These are phyloP conservation scores for Drosophila melanica DNA, from an alignment of 1,140 invertebrate genomes.

Conservation along the genomic window DNA sequence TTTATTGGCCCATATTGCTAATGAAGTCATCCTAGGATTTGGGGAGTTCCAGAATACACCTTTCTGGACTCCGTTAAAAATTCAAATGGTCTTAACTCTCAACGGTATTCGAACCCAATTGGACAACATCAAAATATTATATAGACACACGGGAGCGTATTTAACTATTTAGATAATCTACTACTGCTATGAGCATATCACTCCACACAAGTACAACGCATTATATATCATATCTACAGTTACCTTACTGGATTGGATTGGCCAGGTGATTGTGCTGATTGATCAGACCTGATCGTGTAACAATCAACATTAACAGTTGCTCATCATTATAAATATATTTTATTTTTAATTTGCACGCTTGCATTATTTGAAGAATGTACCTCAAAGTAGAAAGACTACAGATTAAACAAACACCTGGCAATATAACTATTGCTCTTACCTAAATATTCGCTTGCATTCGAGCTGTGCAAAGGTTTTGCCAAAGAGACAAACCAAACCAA, in stretches of 20 bases:
- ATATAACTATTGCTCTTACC: too few relatives aligned
- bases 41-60: conserved; percentile 79
- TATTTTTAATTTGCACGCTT: neutral
- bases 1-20: conserved; percentile 90
- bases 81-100: neutral
- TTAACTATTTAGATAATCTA: conserved; percentile 8
- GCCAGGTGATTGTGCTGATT: neutral
- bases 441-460: neutral
- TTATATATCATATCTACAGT: conserved; percentile 2
- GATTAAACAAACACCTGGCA: neutral
- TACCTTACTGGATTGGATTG: conserved; percentile 16
- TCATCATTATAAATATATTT: conserved; percentile 3
- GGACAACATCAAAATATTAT: too few relatives aligned
- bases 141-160: too few relatives aligned
- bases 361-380: neutral
- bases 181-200: conserved; percentile 21
- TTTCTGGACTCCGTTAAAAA: conserved; percentile 84
- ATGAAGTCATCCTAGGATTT: conserved; percentile 86
- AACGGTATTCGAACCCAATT: conserved; percentile 3
- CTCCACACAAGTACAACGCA: conserved; percentile 9
- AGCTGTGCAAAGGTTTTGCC: neutral
- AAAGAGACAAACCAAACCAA: neutral
- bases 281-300: neutral
- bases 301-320: conserved; percentile 13
- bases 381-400: neutral